phyloP scores from a whole-genome alignment of 2,113 vertebrate species.

The Dermatemys mawii region DNA sequence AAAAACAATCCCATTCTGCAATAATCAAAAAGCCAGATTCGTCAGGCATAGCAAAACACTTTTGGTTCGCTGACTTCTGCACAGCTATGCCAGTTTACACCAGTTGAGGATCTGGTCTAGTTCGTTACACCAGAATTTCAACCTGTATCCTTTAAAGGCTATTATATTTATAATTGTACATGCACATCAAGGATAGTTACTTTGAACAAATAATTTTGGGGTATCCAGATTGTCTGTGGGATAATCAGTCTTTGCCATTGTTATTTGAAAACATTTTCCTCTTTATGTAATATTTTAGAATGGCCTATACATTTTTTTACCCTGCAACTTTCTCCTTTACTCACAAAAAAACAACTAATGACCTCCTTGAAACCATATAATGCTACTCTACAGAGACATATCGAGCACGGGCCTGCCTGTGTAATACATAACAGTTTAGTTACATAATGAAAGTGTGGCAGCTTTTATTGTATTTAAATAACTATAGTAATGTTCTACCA shows the following conservation, averaged over 20 bases:
- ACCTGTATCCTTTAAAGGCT: neutral
- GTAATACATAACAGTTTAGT: neutral
- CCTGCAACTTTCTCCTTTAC: neutral
- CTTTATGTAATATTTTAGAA: neutral
- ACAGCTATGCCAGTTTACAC: neutral
- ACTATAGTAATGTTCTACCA: neutral
- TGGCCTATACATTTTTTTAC: neutral
- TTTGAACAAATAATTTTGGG: neutral
- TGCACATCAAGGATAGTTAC: neutral
- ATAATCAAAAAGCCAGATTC: neutral
- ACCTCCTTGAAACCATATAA: neutral
- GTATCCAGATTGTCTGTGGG: neutral
- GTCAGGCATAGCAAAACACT: neutral
- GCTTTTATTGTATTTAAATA: neutral
- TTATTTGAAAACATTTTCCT: neutral
- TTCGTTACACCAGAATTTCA: neutral
- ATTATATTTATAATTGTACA: neutral
- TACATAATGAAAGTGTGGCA: neutral
- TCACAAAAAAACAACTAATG: neutral
- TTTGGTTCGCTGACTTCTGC: neutral
- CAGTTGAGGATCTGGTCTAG: neutral
- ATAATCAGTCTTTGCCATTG: neutral
- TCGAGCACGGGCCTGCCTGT: neutral
- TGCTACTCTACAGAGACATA: neutral
- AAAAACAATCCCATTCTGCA: neutral